Evolutionary conservation across 2,888 invertebrate genomes (phyloP), one percentile per base, ranked within the genome.

Genomic region (Psylliodes chrysocephalus): DNA sequence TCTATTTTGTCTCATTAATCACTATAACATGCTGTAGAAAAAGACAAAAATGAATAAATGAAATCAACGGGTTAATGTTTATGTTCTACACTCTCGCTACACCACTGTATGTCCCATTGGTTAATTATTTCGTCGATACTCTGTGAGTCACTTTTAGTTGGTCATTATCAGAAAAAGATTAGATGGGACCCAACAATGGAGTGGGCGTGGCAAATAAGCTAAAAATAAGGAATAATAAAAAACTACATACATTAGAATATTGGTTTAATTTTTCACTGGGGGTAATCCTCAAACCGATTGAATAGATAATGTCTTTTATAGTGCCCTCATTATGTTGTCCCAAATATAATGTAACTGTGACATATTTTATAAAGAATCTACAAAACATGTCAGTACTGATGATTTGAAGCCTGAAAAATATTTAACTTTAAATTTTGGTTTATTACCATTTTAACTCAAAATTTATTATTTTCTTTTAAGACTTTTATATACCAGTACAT

Each of bases 71-170:
- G n/a, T n/a, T n/a, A n/a, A n/a, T n/a, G n/a, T n/a, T n/a, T n/a
- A n/a, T 22, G 3, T 30, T 30, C 30, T 8, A 30, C 10, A 8
- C 1, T 8, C 30, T 3, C n/a, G 2, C 35, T n/a, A 12, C 30
- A 14, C 8, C 30, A 15, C 17, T 30, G 49, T 49, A 14, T 46
- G 28, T 49, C 15, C 28, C 1, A 49, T 28, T 28, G 28, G 38
- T 59, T 74, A 77, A 75, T 76, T 74, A 70, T 72, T 71, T 66
- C 68, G 64, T 70, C 66, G 56, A 59, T 66, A 68, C 12, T 60
- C 47, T 42, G 56, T 60, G 60, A 60, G 35, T 60, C 51, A 52
- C 40, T 35, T 40, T 49, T 51, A 8, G 22, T 40, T 49, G 40
- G 40, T 46, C 64, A 60, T 60, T 60, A 55, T 47, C 64, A 60